These are phyloP conservation scores for Pterois miles DNA, from an alignment of 2,797 vertebrate genomes.

Conservation along the genomic window DNA sequence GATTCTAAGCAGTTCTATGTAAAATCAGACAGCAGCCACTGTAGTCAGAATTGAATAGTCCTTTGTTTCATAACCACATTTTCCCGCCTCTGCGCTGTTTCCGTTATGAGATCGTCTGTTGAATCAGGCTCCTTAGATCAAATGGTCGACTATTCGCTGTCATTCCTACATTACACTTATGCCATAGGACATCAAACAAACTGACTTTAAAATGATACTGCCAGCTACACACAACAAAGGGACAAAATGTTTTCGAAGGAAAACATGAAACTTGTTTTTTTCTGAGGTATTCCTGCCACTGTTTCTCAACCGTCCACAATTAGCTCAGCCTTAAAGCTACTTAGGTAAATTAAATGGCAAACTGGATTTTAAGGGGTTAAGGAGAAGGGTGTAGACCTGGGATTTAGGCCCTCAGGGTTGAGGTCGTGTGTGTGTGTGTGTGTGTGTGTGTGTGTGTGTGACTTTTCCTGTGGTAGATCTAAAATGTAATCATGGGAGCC, in stretches of 20 bases:
- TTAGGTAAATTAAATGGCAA: conserved; percentile 2
- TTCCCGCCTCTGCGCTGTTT: fast-evolving
- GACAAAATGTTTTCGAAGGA: background rate
- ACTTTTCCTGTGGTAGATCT: conserved; percentile 51
- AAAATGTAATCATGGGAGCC: conserved; percentile 60
- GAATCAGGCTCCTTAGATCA: background rate
- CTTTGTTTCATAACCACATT: background rate
- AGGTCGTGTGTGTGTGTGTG: conserved; percentile 17
- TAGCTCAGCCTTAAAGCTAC: background rate
- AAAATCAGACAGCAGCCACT: no score
- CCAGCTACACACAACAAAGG: background rate
- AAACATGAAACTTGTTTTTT: background rate
- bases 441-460: conserved; percentile 14
- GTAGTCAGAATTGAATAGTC: background rate
- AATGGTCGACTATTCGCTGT: background rate
- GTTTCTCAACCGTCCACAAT: background rate
- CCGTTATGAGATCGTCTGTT: background rate
- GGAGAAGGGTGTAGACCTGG: background rate
- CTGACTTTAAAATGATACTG: background rate
- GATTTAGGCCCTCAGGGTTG: background rate
- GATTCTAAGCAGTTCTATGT: no score
- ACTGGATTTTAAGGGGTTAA: conserved; percentile 5
- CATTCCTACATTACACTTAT: background rate
- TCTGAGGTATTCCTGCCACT: background rate
- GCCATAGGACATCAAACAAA: background rate